Evolutionary conservation across 2,888 invertebrate genomes (phyloP).

Genomic region (Acrobasis suavella): DNA sequence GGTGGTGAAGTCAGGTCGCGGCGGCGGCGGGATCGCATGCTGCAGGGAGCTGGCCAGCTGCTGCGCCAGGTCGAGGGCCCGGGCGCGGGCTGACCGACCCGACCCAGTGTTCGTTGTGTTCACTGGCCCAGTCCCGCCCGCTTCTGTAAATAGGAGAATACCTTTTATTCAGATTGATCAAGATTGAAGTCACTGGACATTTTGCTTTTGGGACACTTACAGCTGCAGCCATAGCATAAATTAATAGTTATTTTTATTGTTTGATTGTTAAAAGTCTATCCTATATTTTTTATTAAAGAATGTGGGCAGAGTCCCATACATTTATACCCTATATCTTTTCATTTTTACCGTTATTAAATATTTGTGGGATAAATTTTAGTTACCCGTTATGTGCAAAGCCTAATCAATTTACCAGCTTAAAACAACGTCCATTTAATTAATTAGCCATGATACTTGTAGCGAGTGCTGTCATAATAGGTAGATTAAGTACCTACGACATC

Average conservation of each 20-base stretch:
- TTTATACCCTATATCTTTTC: neutral
- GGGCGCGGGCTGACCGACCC: constrained; percentile 74
- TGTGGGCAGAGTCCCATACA: neutral
- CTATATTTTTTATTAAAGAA: neutral
- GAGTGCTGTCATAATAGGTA: too few relatives aligned
- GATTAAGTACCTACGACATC: too few relatives aligned
- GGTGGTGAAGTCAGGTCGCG: constrained; percentile 85
- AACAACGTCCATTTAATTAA: neutral
- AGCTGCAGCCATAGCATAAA: too few relatives aligned
- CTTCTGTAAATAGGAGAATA: constrained; percentile 51
- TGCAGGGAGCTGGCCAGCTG: constrained; percentile 85
- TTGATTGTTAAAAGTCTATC: too few relatives aligned
- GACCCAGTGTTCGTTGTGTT: constrained; percentile 52
- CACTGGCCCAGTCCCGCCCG: constrained; percentile 57
- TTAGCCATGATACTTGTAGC: neutral
- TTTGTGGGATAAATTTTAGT: neutral
- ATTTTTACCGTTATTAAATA: neutral
- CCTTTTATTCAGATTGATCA: neutral
- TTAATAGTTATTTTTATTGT: too few relatives aligned
- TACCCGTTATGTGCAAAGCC: neutral
- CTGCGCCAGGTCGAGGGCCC: constrained; percentile 84
- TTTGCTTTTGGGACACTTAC: too few relatives aligned
- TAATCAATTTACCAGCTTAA: neutral
- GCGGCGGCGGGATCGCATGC: constrained; percentile 84
- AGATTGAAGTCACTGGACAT: too few relatives aligned